phyloP scores from a whole-genome alignment of 2,888 invertebrate genomes.

The Dasysyrphus albostriatus region DNA sequence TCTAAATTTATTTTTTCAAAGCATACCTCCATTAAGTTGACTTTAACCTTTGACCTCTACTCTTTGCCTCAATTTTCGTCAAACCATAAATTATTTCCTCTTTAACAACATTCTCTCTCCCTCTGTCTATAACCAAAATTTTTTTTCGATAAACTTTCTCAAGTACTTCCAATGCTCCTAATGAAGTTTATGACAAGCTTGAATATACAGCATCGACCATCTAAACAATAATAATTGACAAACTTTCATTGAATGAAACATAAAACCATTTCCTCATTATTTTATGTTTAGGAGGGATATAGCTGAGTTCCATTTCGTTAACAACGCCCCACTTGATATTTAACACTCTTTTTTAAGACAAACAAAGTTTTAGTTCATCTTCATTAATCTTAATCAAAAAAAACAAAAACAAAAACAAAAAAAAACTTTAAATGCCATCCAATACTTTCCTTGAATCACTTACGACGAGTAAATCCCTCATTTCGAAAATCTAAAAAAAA shows the following conservation, averaged over 20 bases:
- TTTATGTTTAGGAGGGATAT: not conserved
- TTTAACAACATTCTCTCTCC: no score
- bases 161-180: no score
- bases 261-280: not conserved
- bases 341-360: not conserved
- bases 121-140: no score
- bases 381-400: conserved; percentile 25
- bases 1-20: no score
- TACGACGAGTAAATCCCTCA: conserved; percentile 8
- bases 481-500: conserved; percentile 8
- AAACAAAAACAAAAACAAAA: not conserved
- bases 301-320: not conserved
- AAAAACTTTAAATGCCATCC: conserved; percentile 25
- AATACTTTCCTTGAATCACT: conserved; percentile 14
- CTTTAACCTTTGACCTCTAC: no score
- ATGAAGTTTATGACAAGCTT: no score
- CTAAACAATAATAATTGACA: not conserved
- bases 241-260: not conserved
- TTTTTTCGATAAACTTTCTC: no score
- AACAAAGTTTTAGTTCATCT: conserved; percentile 13
- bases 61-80: no score
- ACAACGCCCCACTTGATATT: not conserved
- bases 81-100: no score
- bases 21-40: no score
- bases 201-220: no score